Percentiles rank a stretch among this genome's conserved stretches.
These are phyloP conservation scores for Stichopus horrens DNA, from an alignment of 53 echinoderm and acorn worm species.

Conservation along the genomic window DNA sequence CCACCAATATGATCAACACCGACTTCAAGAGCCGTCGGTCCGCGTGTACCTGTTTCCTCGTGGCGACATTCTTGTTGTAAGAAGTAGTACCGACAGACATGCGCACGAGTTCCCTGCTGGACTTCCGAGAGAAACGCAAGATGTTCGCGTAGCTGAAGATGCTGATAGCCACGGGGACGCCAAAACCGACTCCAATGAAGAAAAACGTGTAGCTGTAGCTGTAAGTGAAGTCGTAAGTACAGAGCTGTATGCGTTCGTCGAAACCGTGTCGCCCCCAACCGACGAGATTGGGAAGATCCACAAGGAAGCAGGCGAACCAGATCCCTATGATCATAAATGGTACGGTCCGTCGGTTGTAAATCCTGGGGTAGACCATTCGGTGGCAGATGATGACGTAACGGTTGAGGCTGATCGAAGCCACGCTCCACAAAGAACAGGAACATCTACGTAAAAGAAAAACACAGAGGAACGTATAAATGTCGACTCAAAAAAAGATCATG, in stretches of 20 bases:
- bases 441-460: slow-evolving; percentile 46
- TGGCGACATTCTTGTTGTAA: slow-evolving; percentile 3
- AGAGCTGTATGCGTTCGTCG: slow-evolving; percentile 69
- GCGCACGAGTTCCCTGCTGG: slow-evolving; percentile 20
- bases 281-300: slow-evolving; percentile 79
- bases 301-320: slow-evolving; percentile 70
- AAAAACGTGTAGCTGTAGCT: slow-evolving; percentile 71
- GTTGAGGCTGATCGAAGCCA: slow-evolving; percentile 76
- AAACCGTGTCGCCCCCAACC: slow-evolving; percentile 88
- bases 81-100: slow-evolving; percentile 10
- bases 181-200: slow-evolving; percentile 65
- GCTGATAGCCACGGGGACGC: slow-evolving; percentile 56
- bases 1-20: slow-evolving; percentile 38
- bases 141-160: slow-evolving; percentile 70
- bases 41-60: slow-evolving; percentile 16
- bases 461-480: background rate
- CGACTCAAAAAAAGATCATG: too few species aligned
- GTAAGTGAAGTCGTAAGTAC: slow-evolving; percentile 72
- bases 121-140: slow-evolving; percentile 33
- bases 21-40: slow-evolving; percentile 40
- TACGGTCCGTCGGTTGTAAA: slow-evolving; percentile 74
- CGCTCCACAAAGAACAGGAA: slow-evolving; percentile 85
- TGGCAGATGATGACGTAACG: slow-evolving; percentile 86
- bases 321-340: slow-evolving; percentile 59
- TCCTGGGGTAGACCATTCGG: slow-evolving; percentile 50